phyloP scores from a whole-genome alignment of 1,140 invertebrate genomes.

The Sycophaga agraensis region DNA sequence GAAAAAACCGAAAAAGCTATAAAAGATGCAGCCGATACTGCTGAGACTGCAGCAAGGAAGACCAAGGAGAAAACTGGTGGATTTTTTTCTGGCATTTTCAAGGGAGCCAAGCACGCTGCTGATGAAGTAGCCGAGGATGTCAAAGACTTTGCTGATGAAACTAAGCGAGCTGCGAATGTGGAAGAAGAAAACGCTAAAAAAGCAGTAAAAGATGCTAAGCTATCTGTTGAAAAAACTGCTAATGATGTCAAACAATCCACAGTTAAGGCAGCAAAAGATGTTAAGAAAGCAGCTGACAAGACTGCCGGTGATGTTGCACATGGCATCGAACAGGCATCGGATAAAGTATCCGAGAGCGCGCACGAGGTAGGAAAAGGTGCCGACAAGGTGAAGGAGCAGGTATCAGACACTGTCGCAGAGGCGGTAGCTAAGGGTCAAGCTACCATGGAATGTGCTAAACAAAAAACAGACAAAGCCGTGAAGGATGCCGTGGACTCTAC shows the following conservation, averaged over 20 bases:
- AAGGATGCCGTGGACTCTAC: conserved; percentile 18
- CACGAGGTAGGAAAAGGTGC: no score
- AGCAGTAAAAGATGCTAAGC: no score
- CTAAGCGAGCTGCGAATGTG: conserved; percentile 20
- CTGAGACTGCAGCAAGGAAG: conserved; percentile 21
- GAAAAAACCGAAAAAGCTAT: not conserved
- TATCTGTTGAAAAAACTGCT: conserved; percentile 33
- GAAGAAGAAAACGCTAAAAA: conserved; percentile 23
- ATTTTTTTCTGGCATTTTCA: conserved; percentile 36
- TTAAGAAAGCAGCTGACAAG: conserved; percentile 2
- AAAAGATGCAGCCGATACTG: not conserved
- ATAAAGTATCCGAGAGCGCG: no score
- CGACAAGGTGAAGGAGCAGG: no score
- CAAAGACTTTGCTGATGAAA: conserved; percentile 17
- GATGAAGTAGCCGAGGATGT: conserved; percentile 9
- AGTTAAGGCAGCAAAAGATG: conserved; percentile 10
- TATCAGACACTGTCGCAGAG: not conserved
- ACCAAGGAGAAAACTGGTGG: conserved; percentile 32
- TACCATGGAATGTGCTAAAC: conserved; percentile 3
- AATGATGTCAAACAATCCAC: conserved; percentile 19
- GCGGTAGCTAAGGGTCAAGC: conserved; percentile 21
- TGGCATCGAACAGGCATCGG: no score
- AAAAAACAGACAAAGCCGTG: not conserved
- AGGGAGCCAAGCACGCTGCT: conserved; percentile 31
- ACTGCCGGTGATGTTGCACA: no score